A percentile compares a stretch with the other conserved stretches of the same genome.
Evolutionary conservation across 2,797 vertebrate species (phyloP).

Genomic region (Taeniopygia guttata): DNA sequence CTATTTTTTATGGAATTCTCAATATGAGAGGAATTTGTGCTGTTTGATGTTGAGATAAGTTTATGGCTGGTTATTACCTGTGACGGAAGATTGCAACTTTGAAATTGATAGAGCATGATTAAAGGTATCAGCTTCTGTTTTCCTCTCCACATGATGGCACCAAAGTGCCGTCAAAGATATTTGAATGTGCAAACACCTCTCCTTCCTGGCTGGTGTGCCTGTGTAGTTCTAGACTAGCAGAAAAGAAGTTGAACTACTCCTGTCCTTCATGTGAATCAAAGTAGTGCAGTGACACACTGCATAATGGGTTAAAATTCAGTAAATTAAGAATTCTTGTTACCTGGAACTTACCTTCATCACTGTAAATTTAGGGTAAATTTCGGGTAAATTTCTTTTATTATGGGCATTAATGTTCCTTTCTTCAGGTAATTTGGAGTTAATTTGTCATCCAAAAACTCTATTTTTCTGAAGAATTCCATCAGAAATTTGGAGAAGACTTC

Average conservation of each 20-base stretch:
- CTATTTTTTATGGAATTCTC: not conserved
- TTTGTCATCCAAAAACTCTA: not conserved
- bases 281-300: not conserved
- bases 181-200: not conserved
- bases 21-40: not conserved
- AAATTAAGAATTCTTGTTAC: not conserved
- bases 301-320: not conserved
- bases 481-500: not conserved
- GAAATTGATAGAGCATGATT: not conserved
- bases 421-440: not conserved
- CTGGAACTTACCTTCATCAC: not conserved
- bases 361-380: not conserved
- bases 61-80: not conserved
- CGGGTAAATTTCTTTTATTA: not conserved
- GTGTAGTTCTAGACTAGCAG: not conserved
- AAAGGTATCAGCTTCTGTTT: not conserved
- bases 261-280: not conserved
- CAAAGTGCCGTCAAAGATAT: not conserved
- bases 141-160: conserved; percentile 50
- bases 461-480: not conserved
- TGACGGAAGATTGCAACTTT: not conserved
- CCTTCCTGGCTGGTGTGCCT: not conserved
- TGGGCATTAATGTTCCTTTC: not conserved
- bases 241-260: not conserved
- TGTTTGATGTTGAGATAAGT: not conserved